Conservation (phyloP, 2,113 vertebrate species). For the Sebastes fasciatus region DNA sequence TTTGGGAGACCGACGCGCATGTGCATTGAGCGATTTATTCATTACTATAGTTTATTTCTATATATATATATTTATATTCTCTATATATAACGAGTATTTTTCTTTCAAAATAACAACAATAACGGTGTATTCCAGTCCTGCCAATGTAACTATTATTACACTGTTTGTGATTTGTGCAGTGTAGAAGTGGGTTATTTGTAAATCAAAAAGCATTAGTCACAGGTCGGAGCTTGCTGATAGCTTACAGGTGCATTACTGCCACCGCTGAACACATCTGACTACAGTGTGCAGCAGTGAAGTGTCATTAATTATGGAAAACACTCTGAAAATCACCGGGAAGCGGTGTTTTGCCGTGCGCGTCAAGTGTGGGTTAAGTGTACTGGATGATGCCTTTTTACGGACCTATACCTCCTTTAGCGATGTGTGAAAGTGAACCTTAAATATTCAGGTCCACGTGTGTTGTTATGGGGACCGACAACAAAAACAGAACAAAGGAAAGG, state of each 20-base stretch:
- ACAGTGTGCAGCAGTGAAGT: neutral
- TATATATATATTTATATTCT: no score
- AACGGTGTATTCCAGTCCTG: neutral
- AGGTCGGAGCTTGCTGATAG: neutral
- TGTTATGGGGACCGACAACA: neutral
- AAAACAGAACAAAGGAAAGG: neutral
- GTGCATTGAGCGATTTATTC: no score
- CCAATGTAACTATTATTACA: neutral
- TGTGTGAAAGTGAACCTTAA: neutral
- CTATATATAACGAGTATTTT: no score
- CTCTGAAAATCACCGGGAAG: neutral
- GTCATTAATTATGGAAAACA: neutral
- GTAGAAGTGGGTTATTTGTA: neutral
- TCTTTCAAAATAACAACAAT: neutral
- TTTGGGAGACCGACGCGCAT: neutral
- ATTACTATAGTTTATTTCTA: no score
- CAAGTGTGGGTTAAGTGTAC: neutral
- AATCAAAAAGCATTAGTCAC: slow-evolving; percentile 9
- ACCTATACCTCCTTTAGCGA: neutral
- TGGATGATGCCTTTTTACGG: neutral
- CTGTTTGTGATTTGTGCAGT: neutral
- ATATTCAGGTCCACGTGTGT: neutral
- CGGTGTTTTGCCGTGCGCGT: neutral
- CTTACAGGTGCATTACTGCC: neutral
- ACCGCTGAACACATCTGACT: neutral